These are phyloP conservation scores for Coryphaenoides rupestris DNA, from an alignment of 2,113 vertebrate genomes.

Conservation along the genomic window DNA sequence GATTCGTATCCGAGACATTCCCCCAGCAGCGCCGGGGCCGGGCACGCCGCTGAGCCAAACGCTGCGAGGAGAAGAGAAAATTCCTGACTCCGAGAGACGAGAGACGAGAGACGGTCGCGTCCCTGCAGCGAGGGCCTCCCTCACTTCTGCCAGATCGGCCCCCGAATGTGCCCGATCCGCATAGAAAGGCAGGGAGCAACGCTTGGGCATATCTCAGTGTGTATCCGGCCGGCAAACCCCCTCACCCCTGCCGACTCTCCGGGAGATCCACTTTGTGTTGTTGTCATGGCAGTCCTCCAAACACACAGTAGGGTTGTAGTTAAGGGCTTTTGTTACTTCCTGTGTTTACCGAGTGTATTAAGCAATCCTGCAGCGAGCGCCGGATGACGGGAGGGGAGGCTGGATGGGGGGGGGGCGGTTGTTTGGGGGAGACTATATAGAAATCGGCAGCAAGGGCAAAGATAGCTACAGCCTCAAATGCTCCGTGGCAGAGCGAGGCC, in stretches of 20 bases:
- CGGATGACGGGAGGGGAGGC: slow-evolving; percentile 46
- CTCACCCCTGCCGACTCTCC: slow-evolving; percentile 34
- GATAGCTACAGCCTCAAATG: slow-evolving; percentile 6
- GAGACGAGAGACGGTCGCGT: slow-evolving; percentile 30
- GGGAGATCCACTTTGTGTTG: slow-evolving; percentile 47
- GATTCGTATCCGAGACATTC: slow-evolving; percentile 53
- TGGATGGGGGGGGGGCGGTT: slow-evolving; percentile 14
- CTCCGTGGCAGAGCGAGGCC: slow-evolving; percentile 21
- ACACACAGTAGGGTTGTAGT: slow-evolving; percentile 66
- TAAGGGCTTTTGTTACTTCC: slow-evolving; percentile 59
- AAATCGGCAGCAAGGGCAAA: background rate
- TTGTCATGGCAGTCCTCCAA: slow-evolving; percentile 68
- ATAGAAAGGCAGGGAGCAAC: slow-evolving; percentile 23
- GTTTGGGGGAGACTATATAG: background rate
- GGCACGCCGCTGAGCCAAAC: no score
- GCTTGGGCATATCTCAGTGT: slow-evolving; percentile 62
- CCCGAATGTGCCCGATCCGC: slow-evolving; percentile 19
- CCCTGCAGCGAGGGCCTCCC: no score
- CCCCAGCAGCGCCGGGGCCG: slow-evolving; percentile 12
- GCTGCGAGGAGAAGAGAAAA: no score
- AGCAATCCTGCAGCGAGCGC: slow-evolving; percentile 48
- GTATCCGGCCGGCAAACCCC: slow-evolving; percentile 33
- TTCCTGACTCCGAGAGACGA: slow-evolving; percentile 2
- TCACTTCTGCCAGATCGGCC: no score
- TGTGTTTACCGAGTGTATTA: slow-evolving; percentile 60